phyloP scores from a whole-genome alignment of 2,888 invertebrate genomes.

The Entomobrya proxima region DNA sequence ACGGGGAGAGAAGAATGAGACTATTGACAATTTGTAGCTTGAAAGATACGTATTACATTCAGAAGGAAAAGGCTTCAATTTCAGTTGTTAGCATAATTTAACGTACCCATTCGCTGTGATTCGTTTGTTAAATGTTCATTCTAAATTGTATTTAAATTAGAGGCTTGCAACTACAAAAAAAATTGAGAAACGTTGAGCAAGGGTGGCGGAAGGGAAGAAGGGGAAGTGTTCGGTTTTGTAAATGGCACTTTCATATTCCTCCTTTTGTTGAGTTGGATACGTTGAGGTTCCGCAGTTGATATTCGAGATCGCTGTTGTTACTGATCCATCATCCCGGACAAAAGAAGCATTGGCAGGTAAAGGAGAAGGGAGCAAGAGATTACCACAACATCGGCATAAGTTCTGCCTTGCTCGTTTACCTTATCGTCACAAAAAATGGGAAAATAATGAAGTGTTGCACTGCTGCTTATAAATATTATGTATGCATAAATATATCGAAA shows the following conservation, averaged over 20 bases:
- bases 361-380: conserved; percentile 16
- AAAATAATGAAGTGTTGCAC: conserved; percentile 19
- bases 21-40: too few species aligned
- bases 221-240: background rate
- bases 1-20: background rate
- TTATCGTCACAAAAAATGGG: background rate
- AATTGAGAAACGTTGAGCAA: background rate
- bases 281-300: background rate
- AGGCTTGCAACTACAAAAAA: background rate
- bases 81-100: background rate
- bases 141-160: conserved; percentile 10
- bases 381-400: conserved; percentile 14
- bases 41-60: too few species aligned
- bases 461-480: background rate
- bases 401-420: background rate
- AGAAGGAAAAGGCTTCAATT: conserved; percentile 12
- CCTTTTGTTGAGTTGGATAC: background rate
- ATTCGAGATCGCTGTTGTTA: background rate
- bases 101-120: background rate
- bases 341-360: conserved; percentile 43
- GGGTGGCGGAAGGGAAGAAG: background rate
- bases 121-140: background rate
- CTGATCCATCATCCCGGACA: conserved; percentile 62
- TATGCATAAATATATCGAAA: background rate
- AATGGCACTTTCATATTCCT: background rate